Conservation (phyloP, 2,113 vertebrate species). For the Daphoenositta chrysoptera region DNA sequence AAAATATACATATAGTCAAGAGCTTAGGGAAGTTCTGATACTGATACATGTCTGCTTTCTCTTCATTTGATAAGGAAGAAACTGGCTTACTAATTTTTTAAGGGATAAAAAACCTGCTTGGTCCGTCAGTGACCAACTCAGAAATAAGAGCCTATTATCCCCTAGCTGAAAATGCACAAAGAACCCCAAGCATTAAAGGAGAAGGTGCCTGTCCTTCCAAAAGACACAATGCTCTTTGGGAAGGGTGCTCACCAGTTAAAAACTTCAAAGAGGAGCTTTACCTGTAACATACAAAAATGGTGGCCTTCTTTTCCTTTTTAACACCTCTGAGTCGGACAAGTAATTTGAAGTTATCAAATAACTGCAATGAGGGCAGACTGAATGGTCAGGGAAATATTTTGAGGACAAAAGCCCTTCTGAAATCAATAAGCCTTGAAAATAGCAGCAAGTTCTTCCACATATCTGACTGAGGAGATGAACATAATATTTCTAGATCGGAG, state of each 20-base stretch:
- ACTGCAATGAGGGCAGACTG: background rate
- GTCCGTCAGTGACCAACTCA: background rate
- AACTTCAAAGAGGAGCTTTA: background rate
- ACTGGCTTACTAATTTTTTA: background rate
- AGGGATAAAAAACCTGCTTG: background rate
- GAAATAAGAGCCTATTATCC: background rate
- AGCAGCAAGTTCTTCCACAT: background rate
- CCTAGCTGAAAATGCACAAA: background rate
- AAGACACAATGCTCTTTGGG: background rate
- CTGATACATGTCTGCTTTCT: background rate
- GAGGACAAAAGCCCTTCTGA: background rate
- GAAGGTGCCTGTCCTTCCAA: background rate
- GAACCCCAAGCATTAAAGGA: background rate
- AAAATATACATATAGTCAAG: background rate
- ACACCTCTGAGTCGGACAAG: background rate
- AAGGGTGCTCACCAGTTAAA: background rate
- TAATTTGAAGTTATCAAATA: background rate
- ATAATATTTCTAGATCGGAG: background rate
- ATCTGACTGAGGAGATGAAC: background rate
- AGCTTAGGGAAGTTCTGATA: background rate
- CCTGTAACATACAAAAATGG: rapidly evolving
- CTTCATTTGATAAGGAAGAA: background rate
- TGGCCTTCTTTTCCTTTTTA: background rate
- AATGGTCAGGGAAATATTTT: background rate
- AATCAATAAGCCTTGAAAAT: background rate